phyloP scores from a whole-genome alignment of 2,888 invertebrate species.

The Alitta virens region DNA sequence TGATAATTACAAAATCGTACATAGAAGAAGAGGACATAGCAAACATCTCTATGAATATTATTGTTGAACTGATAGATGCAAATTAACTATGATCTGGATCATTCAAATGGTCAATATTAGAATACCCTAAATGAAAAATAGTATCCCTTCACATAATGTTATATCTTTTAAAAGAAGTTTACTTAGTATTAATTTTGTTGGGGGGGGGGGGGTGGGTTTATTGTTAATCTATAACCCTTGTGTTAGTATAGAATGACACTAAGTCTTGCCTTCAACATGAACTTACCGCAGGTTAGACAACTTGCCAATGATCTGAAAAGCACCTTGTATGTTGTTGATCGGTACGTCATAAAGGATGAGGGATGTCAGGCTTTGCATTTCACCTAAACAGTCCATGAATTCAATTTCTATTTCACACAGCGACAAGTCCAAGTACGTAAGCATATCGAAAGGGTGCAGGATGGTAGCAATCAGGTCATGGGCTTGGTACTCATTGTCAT shows the following conservation, averaged over 20 bases:
- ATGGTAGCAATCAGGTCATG: slow-evolving; percentile 55
- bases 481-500: neutral
- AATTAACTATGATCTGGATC: no score
- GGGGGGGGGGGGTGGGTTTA: neutral
- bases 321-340: slow-evolving; percentile 61
- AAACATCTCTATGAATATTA: no score
- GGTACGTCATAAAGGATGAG: slow-evolving; percentile 80
- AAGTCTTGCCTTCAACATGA: no score
- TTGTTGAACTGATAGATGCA: no score
- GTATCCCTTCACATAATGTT: no score
- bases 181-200: neutral
- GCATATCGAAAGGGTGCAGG: slow-evolving; percentile 63
- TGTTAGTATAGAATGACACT: neutral
- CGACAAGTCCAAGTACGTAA: slow-evolving; percentile 73
- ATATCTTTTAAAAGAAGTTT: neutral
- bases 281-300: slow-evolving; percentile 61
- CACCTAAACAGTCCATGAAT: slow-evolving; percentile 66
- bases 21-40: no score
- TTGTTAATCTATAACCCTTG: neutral
- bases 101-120: no score
- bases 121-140: no score
- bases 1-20: no score
- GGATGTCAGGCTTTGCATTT: slow-evolving; percentile 69
- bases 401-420: slow-evolving; percentile 60
- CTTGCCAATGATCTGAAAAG: slow-evolving; percentile 58